Evolutionary conservation across 2,888 invertebrate genomes (phyloP).

Genomic region (Nephrotoma flavescens): DNA sequence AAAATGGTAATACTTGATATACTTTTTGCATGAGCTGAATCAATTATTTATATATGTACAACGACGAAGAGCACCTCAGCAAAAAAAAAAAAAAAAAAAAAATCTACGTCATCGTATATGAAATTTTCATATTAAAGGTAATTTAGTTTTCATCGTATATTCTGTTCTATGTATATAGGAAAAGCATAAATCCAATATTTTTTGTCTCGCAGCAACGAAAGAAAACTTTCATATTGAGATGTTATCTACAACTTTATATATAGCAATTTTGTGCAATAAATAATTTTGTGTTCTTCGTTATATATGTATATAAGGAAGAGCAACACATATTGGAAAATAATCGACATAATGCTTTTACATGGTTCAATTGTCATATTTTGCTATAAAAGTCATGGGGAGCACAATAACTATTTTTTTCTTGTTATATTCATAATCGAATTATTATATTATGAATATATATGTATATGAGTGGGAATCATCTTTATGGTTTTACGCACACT

Average conservation of each 20-base stretch:
- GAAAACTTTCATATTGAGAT: background rate
- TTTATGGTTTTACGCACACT: background rate
- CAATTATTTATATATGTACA: background rate
- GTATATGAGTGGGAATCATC: background rate
- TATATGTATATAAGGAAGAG: background rate
- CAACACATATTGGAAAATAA: background rate
- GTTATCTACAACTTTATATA: background rate
- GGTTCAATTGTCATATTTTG: background rate
- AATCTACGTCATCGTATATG: background rate
- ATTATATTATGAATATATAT: background rate
- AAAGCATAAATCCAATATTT: background rate
- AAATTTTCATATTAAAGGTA: background rate
- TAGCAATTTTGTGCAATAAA: background rate
- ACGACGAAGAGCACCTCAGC: background rate
- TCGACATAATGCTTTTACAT: background rate
- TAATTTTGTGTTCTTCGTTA: background rate
- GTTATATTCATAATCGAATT: background rate
- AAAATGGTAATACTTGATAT: background rate
- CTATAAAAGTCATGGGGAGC: background rate
- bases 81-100: background rate
- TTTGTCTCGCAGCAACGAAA: background rate
- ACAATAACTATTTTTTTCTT: background rate
- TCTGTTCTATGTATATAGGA: background rate
- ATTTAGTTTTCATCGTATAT: background rate
- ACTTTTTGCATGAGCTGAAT: background rate